Evolutionary conservation across 2,113 vertebrate species (phyloP).

Genomic region (Cavia aperea): DNA sequence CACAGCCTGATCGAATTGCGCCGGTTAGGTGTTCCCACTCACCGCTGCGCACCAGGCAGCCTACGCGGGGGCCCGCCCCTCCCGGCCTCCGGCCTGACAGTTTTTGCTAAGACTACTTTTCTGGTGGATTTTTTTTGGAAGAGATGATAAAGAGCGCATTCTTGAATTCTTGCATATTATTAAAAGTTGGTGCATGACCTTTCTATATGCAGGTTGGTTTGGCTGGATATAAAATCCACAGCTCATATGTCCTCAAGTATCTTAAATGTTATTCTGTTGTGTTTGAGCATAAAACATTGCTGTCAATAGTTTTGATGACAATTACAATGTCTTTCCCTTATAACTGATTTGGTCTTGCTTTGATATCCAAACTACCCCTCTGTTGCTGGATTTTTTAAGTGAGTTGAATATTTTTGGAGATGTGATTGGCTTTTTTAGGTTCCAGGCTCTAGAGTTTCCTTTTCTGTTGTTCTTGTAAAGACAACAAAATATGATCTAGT

Average conservation of each 20-base stretch:
- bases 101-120: background rate
- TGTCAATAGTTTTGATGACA: background rate
- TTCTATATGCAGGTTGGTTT: background rate
- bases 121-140: background rate
- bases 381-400: too few species aligned
- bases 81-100: too few species aligned
- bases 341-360: background rate
- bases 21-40: too few species aligned
- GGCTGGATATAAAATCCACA: background rate
- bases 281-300: background rate
- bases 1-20: too few species aligned
- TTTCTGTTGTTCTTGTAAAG: too few species aligned
- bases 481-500: too few species aligned
- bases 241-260: background rate
- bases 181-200: background rate
- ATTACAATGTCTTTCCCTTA: background rate
- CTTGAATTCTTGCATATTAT: background rate
- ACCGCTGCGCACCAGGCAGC: too few species aligned
- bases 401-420: too few species aligned
- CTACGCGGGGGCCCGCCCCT: too few species aligned
- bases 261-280: background rate
- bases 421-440: too few species aligned
- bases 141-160: background rate
- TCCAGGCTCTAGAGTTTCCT: too few species aligned
- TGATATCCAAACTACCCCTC: background rate